Evolutionary conservation across 1,140 invertebrate species (phyloP).

Genomic region (Mactra quadrangularis): DNA sequence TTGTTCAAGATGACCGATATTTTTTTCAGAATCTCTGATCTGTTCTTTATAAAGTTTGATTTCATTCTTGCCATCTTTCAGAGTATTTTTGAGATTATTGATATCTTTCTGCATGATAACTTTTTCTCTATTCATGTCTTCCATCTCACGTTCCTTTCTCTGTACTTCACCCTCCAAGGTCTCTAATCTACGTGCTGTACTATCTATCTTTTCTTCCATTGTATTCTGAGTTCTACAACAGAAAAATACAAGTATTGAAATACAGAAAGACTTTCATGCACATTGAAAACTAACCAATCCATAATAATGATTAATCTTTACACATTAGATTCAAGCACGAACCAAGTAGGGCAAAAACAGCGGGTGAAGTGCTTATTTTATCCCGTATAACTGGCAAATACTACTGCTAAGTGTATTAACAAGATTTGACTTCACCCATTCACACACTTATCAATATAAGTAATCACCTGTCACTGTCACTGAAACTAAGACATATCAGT

Average conservation of each 20-base stretch:
- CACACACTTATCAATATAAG: no score
- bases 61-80: conserved; percentile 76
- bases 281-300: no score
- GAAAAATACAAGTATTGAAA: background rate
- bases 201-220: conserved; percentile 77
- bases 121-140: conserved; percentile 73
- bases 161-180: conserved; percentile 73
- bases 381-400: no score
- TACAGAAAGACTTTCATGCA: no score
- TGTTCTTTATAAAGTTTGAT: conserved; percentile 72
- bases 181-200: conserved; percentile 68
- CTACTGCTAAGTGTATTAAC: no score
- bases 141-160: conserved; percentile 74
- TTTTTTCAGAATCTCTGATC: conserved; percentile 75
- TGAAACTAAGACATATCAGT: no score
- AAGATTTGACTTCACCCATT: no score
- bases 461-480: no score
- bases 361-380: no score
- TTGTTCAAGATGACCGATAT: conserved; percentile 71
- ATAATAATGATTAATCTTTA: no score
- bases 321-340: no score
- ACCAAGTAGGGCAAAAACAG: no score
- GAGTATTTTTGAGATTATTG: conserved; percentile 67
- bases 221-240: conserved; percentile 71
- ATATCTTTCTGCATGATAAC: conserved; percentile 75